A percentile compares a stretch with the other conserved stretches of the same genome.
These are phyloP conservation scores for Cardinalis cardinalis DNA, from an alignment of 2,113 vertebrate genomes.

Conservation along the genomic window DNA sequence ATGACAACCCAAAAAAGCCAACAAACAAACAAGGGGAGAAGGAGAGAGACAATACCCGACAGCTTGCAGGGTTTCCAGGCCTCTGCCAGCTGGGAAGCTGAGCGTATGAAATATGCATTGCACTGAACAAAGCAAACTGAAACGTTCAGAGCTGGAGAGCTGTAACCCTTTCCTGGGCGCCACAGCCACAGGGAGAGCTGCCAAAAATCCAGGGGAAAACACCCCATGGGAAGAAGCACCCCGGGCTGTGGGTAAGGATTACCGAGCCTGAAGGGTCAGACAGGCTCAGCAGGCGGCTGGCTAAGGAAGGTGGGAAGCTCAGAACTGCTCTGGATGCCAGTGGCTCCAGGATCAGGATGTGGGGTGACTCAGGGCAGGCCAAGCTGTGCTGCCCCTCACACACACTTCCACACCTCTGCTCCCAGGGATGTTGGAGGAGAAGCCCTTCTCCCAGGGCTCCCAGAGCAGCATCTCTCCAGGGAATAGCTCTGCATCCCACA, in stretches of 20 bases:
- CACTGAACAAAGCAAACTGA: conserved; percentile 42
- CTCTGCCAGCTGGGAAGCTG: conserved; percentile 63
- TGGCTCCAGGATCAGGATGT: accelerated
- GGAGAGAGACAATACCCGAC: conserved; percentile 42
- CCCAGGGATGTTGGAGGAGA: neutral
- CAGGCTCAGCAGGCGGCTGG: neutral
- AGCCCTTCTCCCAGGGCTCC: neutral
- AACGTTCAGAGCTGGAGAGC: neutral
- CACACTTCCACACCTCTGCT: neutral
- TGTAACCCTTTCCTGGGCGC: conserved; percentile 27
- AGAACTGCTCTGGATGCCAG: accelerated
- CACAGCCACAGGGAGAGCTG: neutral
- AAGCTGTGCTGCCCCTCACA: neutral
- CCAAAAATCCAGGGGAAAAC: neutral
- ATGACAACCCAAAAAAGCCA: conserved; percentile 5
- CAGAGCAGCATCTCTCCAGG: neutral
- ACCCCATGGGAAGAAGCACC: neutral
- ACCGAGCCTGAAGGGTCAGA: neutral
- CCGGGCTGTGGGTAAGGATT: accelerated
- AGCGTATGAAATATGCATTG: conserved; percentile 58
- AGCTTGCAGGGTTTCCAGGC: conserved; percentile 53
- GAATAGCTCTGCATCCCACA: accelerated
- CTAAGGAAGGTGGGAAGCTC: neutral
- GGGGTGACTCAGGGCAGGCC: neutral
- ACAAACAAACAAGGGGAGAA: conserved; percentile 56